Conservation (phyloP, 1,140 invertebrate genomes). For the Drosophila chauvacae region DNA sequence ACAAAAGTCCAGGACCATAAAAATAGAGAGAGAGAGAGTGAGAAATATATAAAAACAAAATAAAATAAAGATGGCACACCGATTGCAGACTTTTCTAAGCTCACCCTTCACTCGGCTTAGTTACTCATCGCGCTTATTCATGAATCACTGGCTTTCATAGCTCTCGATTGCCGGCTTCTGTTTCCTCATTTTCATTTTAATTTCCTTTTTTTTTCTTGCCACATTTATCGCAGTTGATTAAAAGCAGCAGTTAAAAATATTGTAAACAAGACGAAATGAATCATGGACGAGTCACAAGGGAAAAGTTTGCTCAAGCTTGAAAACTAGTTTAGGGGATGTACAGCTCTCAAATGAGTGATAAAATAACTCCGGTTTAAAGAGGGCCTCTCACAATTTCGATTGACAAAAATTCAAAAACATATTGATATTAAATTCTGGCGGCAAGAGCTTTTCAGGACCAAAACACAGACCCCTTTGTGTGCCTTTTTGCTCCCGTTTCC, state of each 20-base stretch:
- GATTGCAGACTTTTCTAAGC: constrained; percentile 8
- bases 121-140: constrained; percentile 20
- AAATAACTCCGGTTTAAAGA: neutral
- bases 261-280: constrained; percentile 12
- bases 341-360: neutral
- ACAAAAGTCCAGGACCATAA: constrained; percentile 7
- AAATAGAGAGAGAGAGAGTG: neutral
- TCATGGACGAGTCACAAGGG: neutral
- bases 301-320: neutral
- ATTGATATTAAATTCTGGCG: neutral
- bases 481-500: neutral
- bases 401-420: neutral
- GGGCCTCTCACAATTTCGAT: neutral
- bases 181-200: neutral
- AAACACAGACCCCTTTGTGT: neutral
- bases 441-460: neutral
- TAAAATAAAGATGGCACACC: constrained; percentile 6
- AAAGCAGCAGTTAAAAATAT: neutral
- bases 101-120: neutral
- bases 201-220: neutral
- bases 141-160: constrained; percentile 17
- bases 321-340: neutral
- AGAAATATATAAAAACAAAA: neutral
- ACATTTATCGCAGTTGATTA: constrained; percentile 17
- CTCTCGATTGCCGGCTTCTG: constrained; percentile 7